Conservation (phyloP, 1,140 invertebrate species). For the Macrotrachela quadricornifera region DNA sequence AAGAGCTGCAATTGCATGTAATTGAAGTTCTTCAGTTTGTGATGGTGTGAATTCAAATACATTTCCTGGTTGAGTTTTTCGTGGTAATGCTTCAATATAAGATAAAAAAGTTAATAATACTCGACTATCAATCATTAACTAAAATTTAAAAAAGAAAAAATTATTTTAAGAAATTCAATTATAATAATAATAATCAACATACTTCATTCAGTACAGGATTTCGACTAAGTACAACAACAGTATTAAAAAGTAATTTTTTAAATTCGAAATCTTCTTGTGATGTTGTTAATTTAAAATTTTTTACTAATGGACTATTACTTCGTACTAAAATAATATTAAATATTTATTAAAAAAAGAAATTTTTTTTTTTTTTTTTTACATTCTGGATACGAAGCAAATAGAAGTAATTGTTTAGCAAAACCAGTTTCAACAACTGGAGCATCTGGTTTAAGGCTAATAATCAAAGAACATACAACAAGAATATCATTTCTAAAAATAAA, state of each 20-base stretch:
- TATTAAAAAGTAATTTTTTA: constrained; percentile 28
- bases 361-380: constrained; percentile 11
- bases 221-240: constrained; percentile 22
- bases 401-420: constrained; percentile 25
- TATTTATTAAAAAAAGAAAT: background rate
- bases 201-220: constrained; percentile 20
- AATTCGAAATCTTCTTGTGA: constrained; percentile 32
- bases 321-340: constrained; percentile 19
- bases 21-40: constrained; percentile 30
- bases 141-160: background rate
- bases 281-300: constrained; percentile 23
- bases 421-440: constrained; percentile 30
- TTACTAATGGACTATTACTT: constrained; percentile 25
- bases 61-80: constrained; percentile 9
- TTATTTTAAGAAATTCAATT: background rate
- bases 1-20: constrained; percentile 23
- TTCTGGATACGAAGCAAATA: constrained; percentile 31
- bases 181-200: constrained; percentile 1
- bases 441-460: constrained; percentile 17
- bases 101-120: constrained; percentile 26
- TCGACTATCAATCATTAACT: constrained; percentile 26
- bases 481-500: constrained; percentile 20
- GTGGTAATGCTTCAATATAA: constrained; percentile 17
- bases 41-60: constrained; percentile 21
- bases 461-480: constrained; percentile 20